Evolutionary conservation across 2,797 vertebrate species (phyloP).

Genomic region (Myiotriccus ornatus): DNA sequence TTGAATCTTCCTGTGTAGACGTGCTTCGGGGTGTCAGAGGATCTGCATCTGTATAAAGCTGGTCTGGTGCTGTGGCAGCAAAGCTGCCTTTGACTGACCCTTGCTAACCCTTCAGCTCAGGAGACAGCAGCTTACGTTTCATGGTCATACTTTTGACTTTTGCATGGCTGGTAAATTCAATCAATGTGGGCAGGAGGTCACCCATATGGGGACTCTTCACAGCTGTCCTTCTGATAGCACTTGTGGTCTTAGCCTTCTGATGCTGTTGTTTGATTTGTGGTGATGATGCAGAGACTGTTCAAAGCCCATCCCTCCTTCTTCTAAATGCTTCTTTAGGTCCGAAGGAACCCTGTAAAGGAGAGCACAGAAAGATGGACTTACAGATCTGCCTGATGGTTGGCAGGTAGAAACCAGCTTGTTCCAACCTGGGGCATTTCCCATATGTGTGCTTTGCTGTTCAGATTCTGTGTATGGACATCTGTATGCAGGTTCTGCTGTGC

Average conservation of each 20-base stretch:
- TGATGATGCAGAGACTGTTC: neutral
- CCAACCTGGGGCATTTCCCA: neutral
- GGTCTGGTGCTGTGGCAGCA: neutral
- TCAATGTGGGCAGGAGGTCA: neutral
- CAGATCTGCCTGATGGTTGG: neutral
- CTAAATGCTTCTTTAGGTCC: neutral
- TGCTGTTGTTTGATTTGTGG: neutral
- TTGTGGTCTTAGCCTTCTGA: accelerated
- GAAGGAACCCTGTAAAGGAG: neutral
- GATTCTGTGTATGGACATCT: neutral
- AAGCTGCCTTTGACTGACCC: neutral
- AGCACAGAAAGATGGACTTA: neutral
- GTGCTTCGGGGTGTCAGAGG: neutral
- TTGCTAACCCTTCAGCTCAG: neutral
- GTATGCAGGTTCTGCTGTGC: neutral
- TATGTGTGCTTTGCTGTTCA: accelerated
- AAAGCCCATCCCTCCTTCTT: neutral
- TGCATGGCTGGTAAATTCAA: neutral
- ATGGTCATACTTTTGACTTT: accelerated
- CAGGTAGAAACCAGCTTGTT: neutral
- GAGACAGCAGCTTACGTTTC: neutral
- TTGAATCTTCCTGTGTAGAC: neutral
- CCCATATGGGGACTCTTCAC: neutral
- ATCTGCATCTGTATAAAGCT: neutral
- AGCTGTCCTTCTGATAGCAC: neutral